phyloP scores from a whole-genome alignment of 2,888 invertebrate species.

The Seira sanloemensis region DNA sequence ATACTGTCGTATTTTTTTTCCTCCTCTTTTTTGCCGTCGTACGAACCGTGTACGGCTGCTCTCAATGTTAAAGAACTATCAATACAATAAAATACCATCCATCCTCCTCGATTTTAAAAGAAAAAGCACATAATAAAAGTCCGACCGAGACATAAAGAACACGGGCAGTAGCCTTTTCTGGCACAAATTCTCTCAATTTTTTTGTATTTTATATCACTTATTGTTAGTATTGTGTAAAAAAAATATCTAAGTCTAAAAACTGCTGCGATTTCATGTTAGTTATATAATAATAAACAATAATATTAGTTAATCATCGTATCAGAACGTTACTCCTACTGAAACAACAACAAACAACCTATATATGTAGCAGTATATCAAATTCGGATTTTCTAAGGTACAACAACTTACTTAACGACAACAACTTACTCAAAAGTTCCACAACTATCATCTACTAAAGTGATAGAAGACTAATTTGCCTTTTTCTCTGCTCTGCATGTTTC shows the following conservation, averaged over 20 bases:
- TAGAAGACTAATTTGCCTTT: background rate
- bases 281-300: background rate
- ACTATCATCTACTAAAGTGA: background rate
- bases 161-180: slow-evolving; percentile 5
- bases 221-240: background rate
- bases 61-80: no score
- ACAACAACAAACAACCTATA: background rate
- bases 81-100: background rate
- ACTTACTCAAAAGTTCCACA: background rate
- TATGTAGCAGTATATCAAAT: background rate
- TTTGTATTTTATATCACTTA: slow-evolving; percentile 18
- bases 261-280: background rate
- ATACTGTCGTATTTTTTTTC: no score
- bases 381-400: background rate
- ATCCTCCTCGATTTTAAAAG: background rate
- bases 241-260: background rate
- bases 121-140: slow-evolving; percentile 2
- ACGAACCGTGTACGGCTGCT: no score
- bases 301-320: slow-evolving; percentile 18
- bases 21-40: no score
- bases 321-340: background rate
- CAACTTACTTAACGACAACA: background rate
- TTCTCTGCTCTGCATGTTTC: background rate
- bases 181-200: slow-evolving; percentile 37
- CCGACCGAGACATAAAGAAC: background rate